A percentile compares a stretch with the other conserved stretches of the same genome.
Conservation (phyloP, 2,888 invertebrate genomes). For the Falcaria lacertinaria region DNA sequence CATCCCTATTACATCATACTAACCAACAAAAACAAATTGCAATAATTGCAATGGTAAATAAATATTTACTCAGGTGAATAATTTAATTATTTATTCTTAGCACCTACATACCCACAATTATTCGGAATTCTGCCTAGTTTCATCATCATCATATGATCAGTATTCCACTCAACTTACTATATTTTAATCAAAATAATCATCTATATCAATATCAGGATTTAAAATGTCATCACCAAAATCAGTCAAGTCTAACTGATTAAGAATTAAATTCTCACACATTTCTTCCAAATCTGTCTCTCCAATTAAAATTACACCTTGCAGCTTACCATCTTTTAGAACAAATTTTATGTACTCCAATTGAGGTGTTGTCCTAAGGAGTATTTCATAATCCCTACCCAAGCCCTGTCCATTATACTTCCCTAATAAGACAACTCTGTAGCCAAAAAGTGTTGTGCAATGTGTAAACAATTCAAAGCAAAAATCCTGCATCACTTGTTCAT, state of each 20-base stretch:
- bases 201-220: constrained; percentile 97
- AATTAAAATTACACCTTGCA: constrained; percentile 96
- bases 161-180: no score
- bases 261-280: constrained; percentile 97
- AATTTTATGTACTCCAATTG: constrained; percentile 92
- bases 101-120: no score
- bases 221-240: constrained; percentile 94
- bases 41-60: no score
- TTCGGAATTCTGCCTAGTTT: no score
- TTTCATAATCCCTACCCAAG: constrained; percentile 88
- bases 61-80: no score
- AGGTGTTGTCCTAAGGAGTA: constrained; percentile 90
- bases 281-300: constrained; percentile 99
- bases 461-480: constrained; percentile 99
- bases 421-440: constrained; percentile 93
- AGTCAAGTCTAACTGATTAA: constrained; percentile 94
- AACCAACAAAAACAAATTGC: no score
- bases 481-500: constrained; percentile 88
- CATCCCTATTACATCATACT: no score
- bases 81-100: no score
- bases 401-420: constrained; percentile 97
- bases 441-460: constrained; percentile 97
- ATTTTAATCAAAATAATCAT: constrained; percentile 97
- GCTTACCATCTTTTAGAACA: constrained; percentile 88
- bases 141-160: no score